A percentile compares a stretch with the other conserved stretches of the same genome.
Conservation (phyloP, 2,888 invertebrate genomes). For the Zygothrica quintamaculata region DNA sequence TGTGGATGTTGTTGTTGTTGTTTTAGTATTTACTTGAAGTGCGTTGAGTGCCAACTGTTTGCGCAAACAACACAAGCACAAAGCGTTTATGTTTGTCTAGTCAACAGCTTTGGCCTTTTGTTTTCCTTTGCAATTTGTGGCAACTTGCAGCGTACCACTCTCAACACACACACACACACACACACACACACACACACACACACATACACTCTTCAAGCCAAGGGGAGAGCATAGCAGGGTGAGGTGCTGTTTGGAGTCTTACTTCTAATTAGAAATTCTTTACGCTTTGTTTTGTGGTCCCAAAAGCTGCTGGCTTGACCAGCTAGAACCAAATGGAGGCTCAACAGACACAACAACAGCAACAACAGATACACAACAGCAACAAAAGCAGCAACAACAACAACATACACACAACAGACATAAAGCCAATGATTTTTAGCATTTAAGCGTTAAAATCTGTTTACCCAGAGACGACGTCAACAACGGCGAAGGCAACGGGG, state of each 20-base stretch:
- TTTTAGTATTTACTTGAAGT: slow-evolving; percentile 28
- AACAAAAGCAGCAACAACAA: too few relatives aligned
- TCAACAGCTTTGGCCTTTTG: slow-evolving; percentile 67
- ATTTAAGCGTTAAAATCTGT: slow-evolving; percentile 80
- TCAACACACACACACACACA: too few relatives aligned
- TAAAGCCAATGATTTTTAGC: slow-evolving; percentile 68
- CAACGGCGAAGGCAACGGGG: slow-evolving; percentile 10
- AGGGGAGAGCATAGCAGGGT: too few relatives aligned
- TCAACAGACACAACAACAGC: too few relatives aligned
- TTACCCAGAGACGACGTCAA: slow-evolving; percentile 45
- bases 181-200: too few relatives aligned
- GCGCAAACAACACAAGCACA: slow-evolving; percentile 66
- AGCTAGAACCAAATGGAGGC: slow-evolving; percentile 10
- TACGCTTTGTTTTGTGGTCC: slow-evolving; percentile 63
- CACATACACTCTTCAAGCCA: too few relatives aligned
- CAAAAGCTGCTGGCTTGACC: slow-evolving; percentile 12
- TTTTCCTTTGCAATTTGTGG: slow-evolving; percentile 79
- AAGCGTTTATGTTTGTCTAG: slow-evolving; percentile 55
- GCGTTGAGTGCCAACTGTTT: slow-evolving; percentile 74
- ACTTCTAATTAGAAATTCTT: slow-evolving; percentile 79
- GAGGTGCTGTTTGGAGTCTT: slow-evolving; percentile 59
- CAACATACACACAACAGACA: too few relatives aligned
- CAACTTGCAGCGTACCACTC: slow-evolving; percentile 53
- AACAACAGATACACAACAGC: too few relatives aligned
- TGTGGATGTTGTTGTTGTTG: slow-evolving; percentile 11